These are phyloP conservation scores for Aspidiotus destructor DNA, from an alignment of 2,888 invertebrate species.

Conservation along the genomic window DNA sequence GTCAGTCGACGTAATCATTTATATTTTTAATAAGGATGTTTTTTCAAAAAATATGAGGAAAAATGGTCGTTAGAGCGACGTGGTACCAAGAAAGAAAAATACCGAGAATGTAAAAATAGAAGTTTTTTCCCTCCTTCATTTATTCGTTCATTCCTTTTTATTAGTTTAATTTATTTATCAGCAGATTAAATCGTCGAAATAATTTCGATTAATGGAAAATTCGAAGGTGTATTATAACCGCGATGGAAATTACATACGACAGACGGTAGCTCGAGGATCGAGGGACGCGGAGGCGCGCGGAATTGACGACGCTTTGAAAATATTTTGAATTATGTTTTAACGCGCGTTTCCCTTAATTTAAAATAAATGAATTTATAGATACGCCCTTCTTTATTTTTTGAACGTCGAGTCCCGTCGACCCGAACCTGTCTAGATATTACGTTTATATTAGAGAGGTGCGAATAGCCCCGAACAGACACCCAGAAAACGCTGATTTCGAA, in stretches of 20 bases:
- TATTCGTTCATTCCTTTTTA: slow-evolving; percentile 5
- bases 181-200: slow-evolving; percentile 26
- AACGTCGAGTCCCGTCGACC: too few species aligned
- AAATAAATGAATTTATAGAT: slow-evolving; percentile 33
- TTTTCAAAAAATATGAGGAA: too few species aligned
- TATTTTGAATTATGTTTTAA: slow-evolving; percentile 31
- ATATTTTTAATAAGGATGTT: too few species aligned
- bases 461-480: background rate
- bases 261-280: slow-evolving; percentile 19
- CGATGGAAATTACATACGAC: slow-evolving; percentile 24
- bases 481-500: slow-evolving; percentile 22
- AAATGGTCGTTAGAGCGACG: too few species aligned
- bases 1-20: too few species aligned
- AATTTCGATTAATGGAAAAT: slow-evolving; percentile 28
- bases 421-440: background rate
- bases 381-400: slow-evolving; percentile 29
- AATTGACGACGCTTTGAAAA: slow-evolving; percentile 23
- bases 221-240: background rate
- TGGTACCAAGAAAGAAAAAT: too few species aligned
- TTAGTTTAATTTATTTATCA: slow-evolving; percentile 20
- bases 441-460: background rate
- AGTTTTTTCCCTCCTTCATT: too few species aligned
- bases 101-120: too few species aligned
- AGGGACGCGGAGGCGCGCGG: background rate
- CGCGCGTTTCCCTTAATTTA: slow-evolving; percentile 32